Conservation (phyloP, 2,113 vertebrate species). For the Rhinolophus ferrumequinum region DNA sequence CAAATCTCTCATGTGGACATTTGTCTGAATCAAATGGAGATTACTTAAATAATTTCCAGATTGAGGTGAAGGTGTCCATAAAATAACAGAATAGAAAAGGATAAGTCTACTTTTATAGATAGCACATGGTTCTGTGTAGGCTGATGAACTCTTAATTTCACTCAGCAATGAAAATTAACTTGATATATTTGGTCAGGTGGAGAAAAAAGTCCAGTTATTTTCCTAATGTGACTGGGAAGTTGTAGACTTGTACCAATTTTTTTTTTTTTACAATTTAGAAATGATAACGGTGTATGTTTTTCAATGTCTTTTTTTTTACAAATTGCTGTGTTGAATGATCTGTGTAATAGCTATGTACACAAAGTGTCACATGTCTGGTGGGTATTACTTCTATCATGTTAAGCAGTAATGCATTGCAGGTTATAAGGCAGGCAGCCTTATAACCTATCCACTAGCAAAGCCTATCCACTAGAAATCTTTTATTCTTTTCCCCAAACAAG, state of each 20-base stretch:
- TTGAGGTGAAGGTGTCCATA: not conserved
- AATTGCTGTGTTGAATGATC: not conserved
- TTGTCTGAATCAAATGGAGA: not conserved
- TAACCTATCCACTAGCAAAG: not conserved
- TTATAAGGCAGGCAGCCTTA: not conserved
- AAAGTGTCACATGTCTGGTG: not conserved
- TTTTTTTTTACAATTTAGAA: not conserved
- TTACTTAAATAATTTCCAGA: not conserved
- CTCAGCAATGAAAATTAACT: not conserved
- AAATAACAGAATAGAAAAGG: slow-evolving; percentile 1
- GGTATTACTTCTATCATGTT: not conserved
- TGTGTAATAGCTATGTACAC: not conserved
- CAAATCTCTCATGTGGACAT: not conserved
- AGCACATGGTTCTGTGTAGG: not conserved
- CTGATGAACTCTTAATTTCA: not conserved
- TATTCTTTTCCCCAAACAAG: not conserved
- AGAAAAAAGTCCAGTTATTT: not conserved
- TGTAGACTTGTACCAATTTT: not conserved
- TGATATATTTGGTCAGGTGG: not conserved
- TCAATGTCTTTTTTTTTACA: not conserved
- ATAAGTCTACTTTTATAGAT: not conserved
- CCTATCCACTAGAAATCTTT: not conserved
- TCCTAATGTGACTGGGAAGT: not conserved
- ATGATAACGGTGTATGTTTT: not conserved
- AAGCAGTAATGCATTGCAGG: not conserved